Base-by-base conservation (phyloP, 2,888 invertebrate species). In the Apamea anceps region DNA sequence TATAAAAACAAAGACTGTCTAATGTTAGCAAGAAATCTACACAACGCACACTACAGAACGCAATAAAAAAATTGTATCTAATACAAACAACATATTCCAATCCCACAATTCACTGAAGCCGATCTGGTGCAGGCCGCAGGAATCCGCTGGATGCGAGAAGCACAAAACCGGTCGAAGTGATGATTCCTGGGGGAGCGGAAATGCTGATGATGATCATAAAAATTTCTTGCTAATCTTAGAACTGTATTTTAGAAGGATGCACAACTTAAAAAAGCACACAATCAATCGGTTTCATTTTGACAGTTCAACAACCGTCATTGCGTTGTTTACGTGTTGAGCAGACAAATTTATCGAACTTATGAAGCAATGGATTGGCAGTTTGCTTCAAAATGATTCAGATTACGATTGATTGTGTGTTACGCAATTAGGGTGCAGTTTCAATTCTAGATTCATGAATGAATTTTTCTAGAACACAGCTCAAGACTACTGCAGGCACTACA, bases 391-490 rank as follows among this genome's bases (percentile, higher is more conserved):
- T n/a, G n/a, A n/a, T n/a, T n/a, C n/a, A n/a, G n/a, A n/a, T n/a
- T n/a, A n/a, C n/a, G n/a, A n/a, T n/a, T n/a, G n/a, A n/a, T n/a
- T n/a, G n/a, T n/a, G n/a, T n/a, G n/a, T n/a, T n/a, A n/a, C n/a
- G n/a, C n/a, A n/a, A n/a, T n/a, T n/a, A n/a, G n/a, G n/a, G n/a
- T n/a, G n/a, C 2, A 32, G 48, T 76, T 51, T 60, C 7, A 77
- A 28, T 21, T 76, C 48, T 32, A 32, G 21, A 51, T 51, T 48
- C 18, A 32, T 18, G 25, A 65, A 79, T 48, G 8, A 54, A 15
- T n/a, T 1, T 51, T 79, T 45, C 66, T 80, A 67, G 81, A 70
- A 57, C 15, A n/a, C 54, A 0, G 8, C 28, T 70, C 18, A 32
- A 45, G 28, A 45, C 15, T 21, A 28, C 42, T 54, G 62, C 42